Evolutionary conservation across 2,888 invertebrate species (phyloP).

Genomic region (Lycia hirtaria): DNA sequence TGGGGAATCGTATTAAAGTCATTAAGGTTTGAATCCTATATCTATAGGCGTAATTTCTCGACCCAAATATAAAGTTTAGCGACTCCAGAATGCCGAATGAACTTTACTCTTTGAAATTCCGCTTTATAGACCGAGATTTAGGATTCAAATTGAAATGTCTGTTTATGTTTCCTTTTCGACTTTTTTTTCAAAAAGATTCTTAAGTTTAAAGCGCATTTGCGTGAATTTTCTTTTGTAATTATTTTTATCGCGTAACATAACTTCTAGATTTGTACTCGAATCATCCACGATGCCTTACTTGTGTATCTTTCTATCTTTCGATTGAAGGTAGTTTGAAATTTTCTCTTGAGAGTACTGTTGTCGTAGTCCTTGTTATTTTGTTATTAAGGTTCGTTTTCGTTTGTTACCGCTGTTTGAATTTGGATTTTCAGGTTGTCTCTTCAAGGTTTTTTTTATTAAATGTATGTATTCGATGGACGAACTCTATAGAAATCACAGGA

Average conservation of each 20-base stretch:
- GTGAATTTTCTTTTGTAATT: constrained; percentile 9
- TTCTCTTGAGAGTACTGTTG: constrained; percentile 71
- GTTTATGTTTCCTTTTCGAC: background rate
- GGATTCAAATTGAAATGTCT: background rate
- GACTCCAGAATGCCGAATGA: background rate
- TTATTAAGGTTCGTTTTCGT: constrained; percentile 62
- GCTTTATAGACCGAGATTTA: background rate
- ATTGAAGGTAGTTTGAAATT: constrained; percentile 72
- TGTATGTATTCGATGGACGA: background rate
- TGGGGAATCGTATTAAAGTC: background rate
- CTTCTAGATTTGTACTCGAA: constrained; percentile 69
- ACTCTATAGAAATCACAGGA: background rate
- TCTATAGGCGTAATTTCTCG: background rate
- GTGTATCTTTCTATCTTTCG: constrained; percentile 82
- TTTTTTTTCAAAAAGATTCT: background rate
- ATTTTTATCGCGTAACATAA: constrained; percentile 38
- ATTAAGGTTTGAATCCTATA: background rate
- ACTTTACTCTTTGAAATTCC: background rate
- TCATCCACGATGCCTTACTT: constrained; percentile 83
- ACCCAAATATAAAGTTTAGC: background rate
- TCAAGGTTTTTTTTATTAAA: constrained; percentile 39
- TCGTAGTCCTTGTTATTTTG: constrained; percentile 69
- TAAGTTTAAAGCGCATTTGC: background rate
- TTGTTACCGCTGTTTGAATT: constrained; percentile 52
- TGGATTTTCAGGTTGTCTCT: constrained; percentile 46